These are phyloP conservation scores for Geococcyx californianus DNA, from an alignment of 2,113 vertebrate genomes.

Conservation along the genomic window DNA sequence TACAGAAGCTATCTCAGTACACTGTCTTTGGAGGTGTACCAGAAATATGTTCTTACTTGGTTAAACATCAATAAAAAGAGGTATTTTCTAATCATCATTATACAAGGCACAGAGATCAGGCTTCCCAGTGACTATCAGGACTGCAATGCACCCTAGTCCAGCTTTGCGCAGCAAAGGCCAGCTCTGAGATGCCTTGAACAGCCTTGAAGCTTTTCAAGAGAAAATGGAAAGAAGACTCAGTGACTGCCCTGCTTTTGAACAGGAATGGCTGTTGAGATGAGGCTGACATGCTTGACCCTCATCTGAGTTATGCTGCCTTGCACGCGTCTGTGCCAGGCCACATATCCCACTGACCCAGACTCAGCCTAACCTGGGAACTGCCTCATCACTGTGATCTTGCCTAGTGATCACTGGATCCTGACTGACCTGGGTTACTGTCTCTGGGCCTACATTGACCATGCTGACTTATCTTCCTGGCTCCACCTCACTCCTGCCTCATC, in stretches of 20 bases:
- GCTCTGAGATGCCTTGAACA: fast-evolving
- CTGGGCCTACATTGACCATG: background rate
- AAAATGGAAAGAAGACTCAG: background rate
- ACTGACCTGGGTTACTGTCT: background rate
- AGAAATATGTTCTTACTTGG: background rate
- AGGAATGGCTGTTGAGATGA: background rate
- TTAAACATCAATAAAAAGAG: background rate
- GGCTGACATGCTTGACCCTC: background rate
- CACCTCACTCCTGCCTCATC: background rate
- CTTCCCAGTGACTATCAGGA: background rate
- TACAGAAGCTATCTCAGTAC: background rate
- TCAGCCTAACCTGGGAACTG: background rate
- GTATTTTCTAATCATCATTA: background rate
- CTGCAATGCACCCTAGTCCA: background rate
- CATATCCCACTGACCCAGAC: fast-evolving
- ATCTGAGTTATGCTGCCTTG: background rate
- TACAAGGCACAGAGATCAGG: background rate
- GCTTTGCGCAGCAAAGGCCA: background rate
- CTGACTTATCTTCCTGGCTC: background rate
- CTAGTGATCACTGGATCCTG: background rate
- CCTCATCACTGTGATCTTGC: background rate
- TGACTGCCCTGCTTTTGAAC: background rate
- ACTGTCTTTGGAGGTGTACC: background rate
- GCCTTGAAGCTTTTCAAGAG: background rate
- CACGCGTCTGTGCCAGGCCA: background rate